Conservation (phyloP, 2,113 vertebrate genomes). For the Excalfactoria chinensis region DNA sequence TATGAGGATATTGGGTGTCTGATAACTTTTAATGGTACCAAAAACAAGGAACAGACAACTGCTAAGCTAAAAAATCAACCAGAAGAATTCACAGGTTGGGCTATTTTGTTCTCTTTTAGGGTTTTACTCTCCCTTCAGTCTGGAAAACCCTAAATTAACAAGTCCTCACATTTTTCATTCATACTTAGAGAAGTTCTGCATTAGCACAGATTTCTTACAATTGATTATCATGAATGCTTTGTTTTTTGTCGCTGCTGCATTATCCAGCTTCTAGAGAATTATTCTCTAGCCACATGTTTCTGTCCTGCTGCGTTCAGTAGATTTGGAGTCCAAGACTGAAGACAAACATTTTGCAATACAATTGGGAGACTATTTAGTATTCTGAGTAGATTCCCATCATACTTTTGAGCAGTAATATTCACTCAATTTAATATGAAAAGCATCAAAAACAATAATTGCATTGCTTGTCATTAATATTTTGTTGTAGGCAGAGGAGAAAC, state of each 20-base stretch:
- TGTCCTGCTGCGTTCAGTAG: background rate
- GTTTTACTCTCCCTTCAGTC: background rate
- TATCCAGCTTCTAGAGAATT: slow-evolving; percentile 13
- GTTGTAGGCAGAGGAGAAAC: slow-evolving; percentile 12
- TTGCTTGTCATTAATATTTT: slow-evolving; percentile 7
- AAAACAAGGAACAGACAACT: background rate
- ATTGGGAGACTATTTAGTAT: slow-evolving; percentile 3
- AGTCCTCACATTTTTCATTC: background rate
- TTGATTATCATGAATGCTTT: slow-evolving; percentile 41
- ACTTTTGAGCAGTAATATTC: slow-evolving; percentile 1
- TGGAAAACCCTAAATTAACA: background rate
- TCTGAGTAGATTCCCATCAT: background rate
- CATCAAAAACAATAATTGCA: slow-evolving; percentile 27
- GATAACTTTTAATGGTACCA: background rate
- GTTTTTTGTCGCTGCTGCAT: slow-evolving; percentile 7
- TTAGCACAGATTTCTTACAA: background rate
- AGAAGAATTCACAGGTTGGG: background rate
- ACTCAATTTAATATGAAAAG: slow-evolving; percentile 13
- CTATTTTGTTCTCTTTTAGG: background rate
- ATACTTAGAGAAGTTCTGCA: slow-evolving; percentile 1
- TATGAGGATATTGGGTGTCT: background rate
- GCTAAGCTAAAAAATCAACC: background rate
- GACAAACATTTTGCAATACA: background rate
- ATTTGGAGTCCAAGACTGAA: background rate
- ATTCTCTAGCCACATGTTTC: background rate